Conservation (phyloP, 2,888 invertebrate species). For the Corbicula japonica region DNA sequence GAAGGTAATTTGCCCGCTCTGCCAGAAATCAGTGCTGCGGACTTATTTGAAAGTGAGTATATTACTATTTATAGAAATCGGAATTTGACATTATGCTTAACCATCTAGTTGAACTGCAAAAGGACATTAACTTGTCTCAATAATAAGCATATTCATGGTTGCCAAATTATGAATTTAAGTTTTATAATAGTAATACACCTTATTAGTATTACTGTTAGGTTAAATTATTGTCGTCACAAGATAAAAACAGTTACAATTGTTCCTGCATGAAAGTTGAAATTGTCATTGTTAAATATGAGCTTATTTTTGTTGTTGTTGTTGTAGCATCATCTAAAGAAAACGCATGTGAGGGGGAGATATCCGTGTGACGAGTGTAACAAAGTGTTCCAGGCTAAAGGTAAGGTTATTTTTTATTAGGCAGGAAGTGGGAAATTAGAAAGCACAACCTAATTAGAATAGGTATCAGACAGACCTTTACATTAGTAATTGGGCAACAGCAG, state of each 20-base stretch:
- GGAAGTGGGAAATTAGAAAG: too few relatives aligned
- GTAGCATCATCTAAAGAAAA: constrained; percentile 29
- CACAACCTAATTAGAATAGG: too few relatives aligned
- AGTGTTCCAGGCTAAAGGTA: constrained; percentile 24
- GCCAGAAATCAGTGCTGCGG: not conserved
- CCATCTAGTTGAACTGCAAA: not conserved
- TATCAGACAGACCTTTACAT: too few relatives aligned
- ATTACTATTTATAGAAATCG: not conserved
- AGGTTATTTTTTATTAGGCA: too few relatives aligned
- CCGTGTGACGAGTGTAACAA: constrained; percentile 24
- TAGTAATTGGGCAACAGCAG: too few relatives aligned
- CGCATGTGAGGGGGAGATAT: constrained; percentile 11
- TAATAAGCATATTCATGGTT: not conserved
- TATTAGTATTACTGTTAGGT: not conserved
- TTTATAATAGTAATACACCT: not conserved
- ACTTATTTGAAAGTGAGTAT: constrained; percentile 15
- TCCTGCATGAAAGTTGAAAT: not conserved
- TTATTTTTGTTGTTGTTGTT: not conserved
- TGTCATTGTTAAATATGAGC: not conserved
- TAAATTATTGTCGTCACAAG: not conserved
- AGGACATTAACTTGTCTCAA: not conserved
- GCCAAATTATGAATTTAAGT: not conserved
- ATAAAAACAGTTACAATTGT: not conserved
- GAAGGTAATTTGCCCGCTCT: constrained; percentile 9
- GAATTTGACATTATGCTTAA: not conserved